Conservation (phyloP, 2,888 invertebrate genomes). For the Sminthurides aquaticus region DNA sequence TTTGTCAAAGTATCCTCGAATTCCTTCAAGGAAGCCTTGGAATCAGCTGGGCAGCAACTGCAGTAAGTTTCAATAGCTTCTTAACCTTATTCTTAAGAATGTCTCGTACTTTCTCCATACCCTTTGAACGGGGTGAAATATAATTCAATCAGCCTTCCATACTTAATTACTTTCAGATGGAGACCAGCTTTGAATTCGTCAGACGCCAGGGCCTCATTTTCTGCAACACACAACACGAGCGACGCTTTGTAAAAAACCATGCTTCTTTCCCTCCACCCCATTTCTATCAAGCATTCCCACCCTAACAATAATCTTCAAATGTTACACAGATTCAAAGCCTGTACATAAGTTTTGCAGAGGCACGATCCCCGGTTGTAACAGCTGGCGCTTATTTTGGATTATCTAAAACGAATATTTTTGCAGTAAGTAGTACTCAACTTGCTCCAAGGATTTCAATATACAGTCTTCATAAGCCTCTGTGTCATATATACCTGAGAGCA, state of each 20-base stretch:
- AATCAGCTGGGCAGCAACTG: constrained; percentile 4
- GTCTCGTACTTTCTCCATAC: too few species aligned
- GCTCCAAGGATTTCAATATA: too few species aligned
- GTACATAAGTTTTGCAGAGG: constrained; percentile 11
- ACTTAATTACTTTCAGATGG: too few species aligned
- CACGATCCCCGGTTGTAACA: constrained; percentile 2
- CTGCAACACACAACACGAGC: constrained; percentile 9
- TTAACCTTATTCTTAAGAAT: not conserved
- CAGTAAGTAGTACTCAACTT: constrained; percentile 4
- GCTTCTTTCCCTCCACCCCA: not conserved
- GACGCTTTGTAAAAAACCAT: not conserved
- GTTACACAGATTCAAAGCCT: constrained; percentile 9
- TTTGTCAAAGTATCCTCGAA: not conserved
- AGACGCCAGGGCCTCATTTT: constrained; percentile 8
- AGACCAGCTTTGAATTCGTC: constrained; percentile 12
- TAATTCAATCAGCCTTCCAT: too few species aligned
- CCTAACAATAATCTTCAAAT: not conserved
- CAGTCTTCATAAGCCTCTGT: too few species aligned
- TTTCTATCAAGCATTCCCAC: not conserved
- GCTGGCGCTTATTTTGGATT: constrained; percentile 11
- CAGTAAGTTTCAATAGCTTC: not conserved
- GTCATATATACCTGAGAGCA: too few species aligned
- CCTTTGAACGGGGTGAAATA: too few species aligned
- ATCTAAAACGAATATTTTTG: constrained; percentile 10
- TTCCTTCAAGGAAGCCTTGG: constrained; percentile 8